Percentiles rank a stretch among this genome's conserved stretches.
These are phyloP conservation scores for Cryptoleucopteryx plumbea DNA, from an alignment of 2,113 vertebrate species.

Conservation along the genomic window DNA sequence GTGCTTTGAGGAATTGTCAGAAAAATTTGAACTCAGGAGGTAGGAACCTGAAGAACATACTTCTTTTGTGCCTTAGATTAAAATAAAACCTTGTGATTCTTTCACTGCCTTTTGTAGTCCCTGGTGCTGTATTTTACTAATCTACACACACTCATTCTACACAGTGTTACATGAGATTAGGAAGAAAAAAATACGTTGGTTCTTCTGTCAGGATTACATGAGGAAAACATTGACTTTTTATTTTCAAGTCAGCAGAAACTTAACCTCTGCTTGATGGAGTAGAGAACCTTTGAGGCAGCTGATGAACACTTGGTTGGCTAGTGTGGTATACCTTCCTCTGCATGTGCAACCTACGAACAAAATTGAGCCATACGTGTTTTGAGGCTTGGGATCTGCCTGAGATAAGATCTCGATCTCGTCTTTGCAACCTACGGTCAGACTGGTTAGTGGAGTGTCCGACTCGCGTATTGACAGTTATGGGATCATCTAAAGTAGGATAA, in stretches of 20 bases:
- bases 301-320: background rate
- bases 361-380: background rate
- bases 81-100: background rate
- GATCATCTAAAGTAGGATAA: background rate
- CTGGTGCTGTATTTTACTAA: background rate
- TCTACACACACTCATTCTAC: background rate
- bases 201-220: background rate
- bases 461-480: background rate
- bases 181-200: background rate
- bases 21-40: background rate
- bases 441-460: background rate
- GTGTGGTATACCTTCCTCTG: background rate
- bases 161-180: background rate
- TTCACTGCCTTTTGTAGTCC: background rate
- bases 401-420: background rate
- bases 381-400: background rate
- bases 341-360: accelerated
- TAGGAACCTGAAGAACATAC: background rate
- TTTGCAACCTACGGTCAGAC: background rate
- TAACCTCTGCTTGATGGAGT: background rate
- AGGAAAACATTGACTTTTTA: background rate
- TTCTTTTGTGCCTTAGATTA: background rate
- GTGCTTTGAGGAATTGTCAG: background rate
- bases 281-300: background rate
- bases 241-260: background rate